Conservation (phyloP, 1,140 invertebrate species). For the Plutomurus gul region DNA sequence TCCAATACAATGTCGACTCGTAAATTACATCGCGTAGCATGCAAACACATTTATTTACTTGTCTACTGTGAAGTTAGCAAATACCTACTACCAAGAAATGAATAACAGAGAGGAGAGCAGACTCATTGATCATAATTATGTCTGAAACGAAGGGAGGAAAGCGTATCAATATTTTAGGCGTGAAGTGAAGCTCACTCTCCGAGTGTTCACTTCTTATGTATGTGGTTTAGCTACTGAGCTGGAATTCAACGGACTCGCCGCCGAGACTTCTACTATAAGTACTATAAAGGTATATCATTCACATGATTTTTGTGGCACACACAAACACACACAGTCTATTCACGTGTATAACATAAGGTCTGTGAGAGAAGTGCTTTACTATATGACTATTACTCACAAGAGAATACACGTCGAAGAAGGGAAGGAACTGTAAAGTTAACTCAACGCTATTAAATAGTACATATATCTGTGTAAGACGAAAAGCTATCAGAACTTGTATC, state of each 20-base stretch:
- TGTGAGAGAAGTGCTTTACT: too few species aligned
- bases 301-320: too few species aligned
- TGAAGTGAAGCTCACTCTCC: not conserved
- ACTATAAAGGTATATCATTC: not conserved
- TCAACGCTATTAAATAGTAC: too few species aligned
- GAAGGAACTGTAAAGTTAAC: not conserved
- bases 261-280: not conserved
- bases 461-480: not conserved
- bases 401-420: not conserved
- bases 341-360: too few species aligned
- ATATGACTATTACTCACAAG: not conserved
- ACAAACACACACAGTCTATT: too few species aligned
- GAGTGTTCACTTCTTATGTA: not conserved
- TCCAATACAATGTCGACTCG: too few species aligned
- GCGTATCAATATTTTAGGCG: conserved; percentile 30
- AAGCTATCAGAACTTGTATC: not conserved
- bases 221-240: too few species aligned
- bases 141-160: conserved; percentile 6
- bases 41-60: too few species aligned
- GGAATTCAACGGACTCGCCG: not conserved
- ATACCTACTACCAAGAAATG: not conserved
- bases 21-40: too few species aligned
- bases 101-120: conserved; percentile 35
- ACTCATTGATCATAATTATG: conserved; percentile 54
- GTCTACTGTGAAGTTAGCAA: too few species aligned